A percentile compares a stretch with the other conserved stretches of the same genome.
Evolutionary conservation across 2,113 vertebrate species (phyloP).

Genomic region (Sisor rabdophorus): DNA sequence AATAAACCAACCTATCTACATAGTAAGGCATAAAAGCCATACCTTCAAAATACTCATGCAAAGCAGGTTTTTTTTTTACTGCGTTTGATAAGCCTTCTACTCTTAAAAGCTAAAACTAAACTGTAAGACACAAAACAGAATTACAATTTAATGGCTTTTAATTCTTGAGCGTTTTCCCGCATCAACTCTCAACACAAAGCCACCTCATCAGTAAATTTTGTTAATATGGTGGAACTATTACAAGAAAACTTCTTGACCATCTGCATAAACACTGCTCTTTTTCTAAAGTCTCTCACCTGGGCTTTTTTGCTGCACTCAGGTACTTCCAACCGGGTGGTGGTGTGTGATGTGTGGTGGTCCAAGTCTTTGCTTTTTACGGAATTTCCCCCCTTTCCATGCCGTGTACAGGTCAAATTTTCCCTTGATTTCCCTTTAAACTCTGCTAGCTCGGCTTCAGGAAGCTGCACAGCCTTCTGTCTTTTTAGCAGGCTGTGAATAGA

Average conservation of each 20-base stretch:
- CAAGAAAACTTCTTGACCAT: background rate
- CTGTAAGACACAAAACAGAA: background rate
- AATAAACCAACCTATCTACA: no score
- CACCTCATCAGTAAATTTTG: background rate
- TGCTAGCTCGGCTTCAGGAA: background rate
- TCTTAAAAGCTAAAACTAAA: background rate
- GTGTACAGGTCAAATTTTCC: background rate
- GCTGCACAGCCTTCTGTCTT: conserved; percentile 14
- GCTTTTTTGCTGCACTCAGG: conserved; percentile 4
- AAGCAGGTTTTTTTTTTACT: no score
- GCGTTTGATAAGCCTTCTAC: background rate
- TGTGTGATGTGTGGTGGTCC: background rate
- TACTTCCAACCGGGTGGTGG: background rate
- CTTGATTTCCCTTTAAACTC: background rate
- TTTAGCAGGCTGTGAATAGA: conserved; percentile 59
- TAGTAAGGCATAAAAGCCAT: background rate
- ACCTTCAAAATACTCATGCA: no score
- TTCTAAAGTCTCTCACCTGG: conserved; percentile 24
- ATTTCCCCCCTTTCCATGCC: background rate
- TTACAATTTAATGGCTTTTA: background rate
- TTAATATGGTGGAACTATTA: background rate
- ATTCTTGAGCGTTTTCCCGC: background rate
- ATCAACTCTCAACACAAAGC: background rate
- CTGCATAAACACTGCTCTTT: background rate
- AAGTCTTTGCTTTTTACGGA: background rate